Conservation (phyloP, 2,888 invertebrate species). For the Acleris laterana region DNA sequence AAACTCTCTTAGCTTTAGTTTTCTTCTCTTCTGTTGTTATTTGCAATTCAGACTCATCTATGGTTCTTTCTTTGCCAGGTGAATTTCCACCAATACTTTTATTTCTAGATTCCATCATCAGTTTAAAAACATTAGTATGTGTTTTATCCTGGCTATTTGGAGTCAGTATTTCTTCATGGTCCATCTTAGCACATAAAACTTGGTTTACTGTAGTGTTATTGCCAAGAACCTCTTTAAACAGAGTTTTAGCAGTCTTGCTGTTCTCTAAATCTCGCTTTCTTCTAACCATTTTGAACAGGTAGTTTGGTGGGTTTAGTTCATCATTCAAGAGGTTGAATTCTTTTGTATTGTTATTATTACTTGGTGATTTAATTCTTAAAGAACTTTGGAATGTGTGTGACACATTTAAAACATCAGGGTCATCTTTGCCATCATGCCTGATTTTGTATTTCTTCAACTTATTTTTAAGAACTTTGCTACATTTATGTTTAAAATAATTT, state of each 20-base stretch:
- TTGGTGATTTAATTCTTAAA: constrained; percentile 64
- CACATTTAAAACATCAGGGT: constrained; percentile 73
- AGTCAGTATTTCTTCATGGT: constrained; percentile 5
- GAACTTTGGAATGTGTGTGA: constrained; percentile 61
- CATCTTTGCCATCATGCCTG: constrained; percentile 71
- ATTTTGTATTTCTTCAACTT: constrained; percentile 75
- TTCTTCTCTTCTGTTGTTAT: constrained; percentile 58
- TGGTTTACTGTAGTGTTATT: constrained; percentile 3
- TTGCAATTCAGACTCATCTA: constrained; percentile 52
- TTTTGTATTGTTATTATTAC: constrained; percentile 43
- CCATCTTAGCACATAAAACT: neutral
- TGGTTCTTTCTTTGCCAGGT: constrained; percentile 80
- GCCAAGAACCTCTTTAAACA: constrained; percentile 17
- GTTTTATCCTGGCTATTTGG: constrained; percentile 53
- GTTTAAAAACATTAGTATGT: constrained; percentile 85
- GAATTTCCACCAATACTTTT: constrained; percentile 87
- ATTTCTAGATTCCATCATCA: constrained; percentile 88
- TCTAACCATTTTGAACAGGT: constrained; percentile 70
- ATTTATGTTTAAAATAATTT: constrained; percentile 61
- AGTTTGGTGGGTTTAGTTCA: constrained; percentile 60
- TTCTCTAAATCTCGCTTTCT: constrained; percentile 50
- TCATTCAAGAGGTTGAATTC: constrained; percentile 40
- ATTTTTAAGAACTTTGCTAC: constrained; percentile 60
- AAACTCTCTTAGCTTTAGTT: constrained; percentile 75
- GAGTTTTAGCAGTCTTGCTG: constrained; percentile 34